Base-by-base conservation (phyloP, 2,797 vertebrate genomes). In the Myripristis murdjan region DNA sequence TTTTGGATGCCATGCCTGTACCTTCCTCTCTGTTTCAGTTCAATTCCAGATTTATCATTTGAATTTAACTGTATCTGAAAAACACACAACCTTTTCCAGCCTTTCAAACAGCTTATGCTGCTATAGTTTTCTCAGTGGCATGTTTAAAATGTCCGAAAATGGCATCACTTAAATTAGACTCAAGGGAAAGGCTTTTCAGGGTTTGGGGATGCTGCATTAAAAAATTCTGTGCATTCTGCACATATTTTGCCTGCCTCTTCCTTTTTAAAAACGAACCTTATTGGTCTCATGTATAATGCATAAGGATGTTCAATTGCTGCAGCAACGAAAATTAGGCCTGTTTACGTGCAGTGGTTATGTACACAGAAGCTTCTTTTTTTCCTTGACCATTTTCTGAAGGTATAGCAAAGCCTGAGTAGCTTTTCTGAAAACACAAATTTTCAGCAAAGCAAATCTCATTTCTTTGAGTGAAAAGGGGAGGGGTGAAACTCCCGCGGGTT, bases 401-500 rank as follows among this genome's bases (percentile, higher is more conserved):
- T 86, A 87, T 87, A 82, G 88, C 81, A 72, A 64, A 91, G 87
- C 78, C 82, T 80, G 82, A 85, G 82, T 88, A 88, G 87, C 90
- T 82, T 92, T 92, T 93, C 82, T 86, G 83, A 93, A 94, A 93
- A 94, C 80, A 91, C 82, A 92, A 93, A 93, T 93, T 93, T 92
- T 90, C 77, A 77, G 89, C 88, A 88, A 88, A 92, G 84, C 79
- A 91, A 94, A 93, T 94, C 86, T 89, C 86, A 92, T 84, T 93
- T 94, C 85, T 91, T 75, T 82, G 85, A 87, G 86, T 88, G 89
- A 89, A 91, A 92, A 85, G 86, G 80, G 95, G 95, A 94, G 95
- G 95, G 95, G 94, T 93, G 95, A 94, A 94, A 94, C 95, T 95
- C 95, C 94, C 93, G 92, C 91, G 92, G 94, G 95, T 95, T 96